These are phyloP conservation scores for Chinchilla lanigera DNA, from an alignment of 2,113 vertebrate species.

Conservation along the genomic window DNA sequence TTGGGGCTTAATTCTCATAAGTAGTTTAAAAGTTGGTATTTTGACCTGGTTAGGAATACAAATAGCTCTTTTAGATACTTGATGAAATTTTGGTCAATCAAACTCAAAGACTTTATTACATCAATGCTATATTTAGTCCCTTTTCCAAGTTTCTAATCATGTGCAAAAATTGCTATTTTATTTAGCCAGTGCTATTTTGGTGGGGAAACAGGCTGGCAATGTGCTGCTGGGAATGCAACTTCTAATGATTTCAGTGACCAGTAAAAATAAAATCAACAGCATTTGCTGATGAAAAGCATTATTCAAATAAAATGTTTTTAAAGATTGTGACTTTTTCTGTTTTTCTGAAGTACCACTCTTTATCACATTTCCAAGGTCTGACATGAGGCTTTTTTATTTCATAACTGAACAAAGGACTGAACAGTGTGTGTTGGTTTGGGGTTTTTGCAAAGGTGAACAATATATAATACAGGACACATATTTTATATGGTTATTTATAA, in stretches of 20 bases:
- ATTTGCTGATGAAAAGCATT: neutral
- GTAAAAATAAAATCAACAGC: neutral
- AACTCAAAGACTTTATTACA: neutral
- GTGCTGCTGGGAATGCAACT: neutral
- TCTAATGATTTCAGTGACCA: neutral
- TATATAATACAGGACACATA: too few relatives aligned
- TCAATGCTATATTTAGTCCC: slow-evolving; percentile 8
- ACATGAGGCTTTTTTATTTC: neutral
- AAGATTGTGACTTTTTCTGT: neutral
- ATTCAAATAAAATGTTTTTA: neutral
- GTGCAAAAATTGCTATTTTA: slow-evolving; percentile 29
- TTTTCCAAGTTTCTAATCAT: slow-evolving; percentile 45
- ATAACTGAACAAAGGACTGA: neutral
- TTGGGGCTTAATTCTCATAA: slow-evolving; percentile 1
- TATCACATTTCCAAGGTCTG: neutral
- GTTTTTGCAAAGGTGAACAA: too few relatives aligned
- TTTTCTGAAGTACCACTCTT: slow-evolving; percentile 39
- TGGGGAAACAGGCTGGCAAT: neutral
- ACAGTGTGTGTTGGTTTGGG: too few relatives aligned
- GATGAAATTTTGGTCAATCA: neutral
- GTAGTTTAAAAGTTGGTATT: slow-evolving; percentile 26
- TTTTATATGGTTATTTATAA: too few relatives aligned
- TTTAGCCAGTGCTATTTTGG: neutral
- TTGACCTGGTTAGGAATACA: slow-evolving; percentile 8
- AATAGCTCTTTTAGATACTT: slow-evolving; percentile 30